Conservation (phyloP, 1,140 invertebrate genomes). For the Cyphomyrmex costatus region DNA sequence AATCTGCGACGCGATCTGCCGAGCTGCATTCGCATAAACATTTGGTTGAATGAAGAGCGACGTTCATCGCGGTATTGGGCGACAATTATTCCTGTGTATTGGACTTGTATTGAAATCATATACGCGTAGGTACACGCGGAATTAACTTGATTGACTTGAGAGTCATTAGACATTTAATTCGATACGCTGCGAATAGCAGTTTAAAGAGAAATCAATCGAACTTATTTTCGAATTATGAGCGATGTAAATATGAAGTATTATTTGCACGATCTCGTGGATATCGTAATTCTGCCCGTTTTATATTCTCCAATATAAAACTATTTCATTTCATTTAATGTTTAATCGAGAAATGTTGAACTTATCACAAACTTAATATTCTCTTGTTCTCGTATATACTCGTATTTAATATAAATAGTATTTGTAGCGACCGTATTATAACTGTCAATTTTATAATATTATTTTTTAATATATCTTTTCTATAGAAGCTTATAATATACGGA, state of each 20-base stretch:
- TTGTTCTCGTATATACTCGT: neutral
- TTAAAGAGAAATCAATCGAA: slow-evolving; percentile 27
- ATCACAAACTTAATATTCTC: neutral
- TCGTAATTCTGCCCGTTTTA: neutral
- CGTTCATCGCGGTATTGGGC: neutral
- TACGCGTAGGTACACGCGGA: neutral
- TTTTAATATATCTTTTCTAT: too few relatives aligned
- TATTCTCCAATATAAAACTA: neutral
- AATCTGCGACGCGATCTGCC: slow-evolving; percentile 33
- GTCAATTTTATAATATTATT: too few relatives aligned
- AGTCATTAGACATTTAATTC: slow-evolving; percentile 5
- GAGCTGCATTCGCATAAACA: slow-evolving; percentile 4
- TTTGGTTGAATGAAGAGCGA: neutral
- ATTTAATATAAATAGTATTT: slow-evolving; percentile 18
- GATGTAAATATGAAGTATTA: neutral
- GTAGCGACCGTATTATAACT: neutral
- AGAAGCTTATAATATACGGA: too few relatives aligned
- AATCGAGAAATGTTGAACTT: slow-evolving; percentile 8
- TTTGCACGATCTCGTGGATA: neutral
- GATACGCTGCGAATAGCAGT: neutral
- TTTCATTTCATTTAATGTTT: slow-evolving; percentile 19
- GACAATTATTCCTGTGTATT: neutral
- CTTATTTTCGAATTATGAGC: neutral
- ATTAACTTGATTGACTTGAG: slow-evolving; percentile 36
- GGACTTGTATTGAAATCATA: slow-evolving; percentile 26